Percentiles rank a stretch among this genome's conserved stretches.
Evolutionary conservation across 1,140 invertebrate species (phyloP).

Genomic region (Brachionus angularis): DNA sequence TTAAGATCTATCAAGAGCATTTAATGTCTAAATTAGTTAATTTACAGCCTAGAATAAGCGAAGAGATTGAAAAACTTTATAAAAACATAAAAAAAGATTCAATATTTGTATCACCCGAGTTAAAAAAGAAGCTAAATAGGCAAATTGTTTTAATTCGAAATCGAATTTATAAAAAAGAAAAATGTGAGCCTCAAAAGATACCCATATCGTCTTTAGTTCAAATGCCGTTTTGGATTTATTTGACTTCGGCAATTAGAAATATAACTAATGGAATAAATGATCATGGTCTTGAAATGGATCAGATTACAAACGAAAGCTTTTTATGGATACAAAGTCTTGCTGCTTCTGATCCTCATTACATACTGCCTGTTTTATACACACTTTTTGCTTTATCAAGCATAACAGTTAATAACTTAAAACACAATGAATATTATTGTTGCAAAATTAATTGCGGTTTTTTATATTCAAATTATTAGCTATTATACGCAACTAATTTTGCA

Average conservation of each 20-base stretch:
- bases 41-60: slow-evolving; percentile 22
- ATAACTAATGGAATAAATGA: slow-evolving; percentile 21
- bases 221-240: slow-evolving; percentile 44
- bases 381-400: not conserved
- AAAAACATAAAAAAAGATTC: slow-evolving; percentile 39
- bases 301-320: slow-evolving; percentile 17
- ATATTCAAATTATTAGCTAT: too few relatives aligned
- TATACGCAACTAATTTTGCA: not conserved
- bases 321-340: slow-evolving; percentile 24
- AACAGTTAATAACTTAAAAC: not conserved
- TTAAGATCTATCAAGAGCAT: slow-evolving; percentile 41
- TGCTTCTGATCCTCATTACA: not conserved
- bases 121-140: slow-evolving; percentile 15
- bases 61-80: slow-evolving; percentile 3
- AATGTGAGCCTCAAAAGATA: slow-evolving; percentile 39
- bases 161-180: slow-evolving; percentile 22
- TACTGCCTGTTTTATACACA: not conserved
- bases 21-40: slow-evolving; percentile 21
- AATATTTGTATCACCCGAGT: slow-evolving; percentile 24
- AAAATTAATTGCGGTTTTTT: too few relatives aligned
- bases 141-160: slow-evolving; percentile 18
- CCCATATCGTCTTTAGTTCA: slow-evolving; percentile 32
- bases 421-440: too few relatives aligned
- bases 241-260: slow-evolving; percentile 23
- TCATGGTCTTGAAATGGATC: slow-evolving; percentile 21